Base-by-base conservation (phyloP, 2,888 invertebrate species). In the Polyommatus icarus region DNA sequence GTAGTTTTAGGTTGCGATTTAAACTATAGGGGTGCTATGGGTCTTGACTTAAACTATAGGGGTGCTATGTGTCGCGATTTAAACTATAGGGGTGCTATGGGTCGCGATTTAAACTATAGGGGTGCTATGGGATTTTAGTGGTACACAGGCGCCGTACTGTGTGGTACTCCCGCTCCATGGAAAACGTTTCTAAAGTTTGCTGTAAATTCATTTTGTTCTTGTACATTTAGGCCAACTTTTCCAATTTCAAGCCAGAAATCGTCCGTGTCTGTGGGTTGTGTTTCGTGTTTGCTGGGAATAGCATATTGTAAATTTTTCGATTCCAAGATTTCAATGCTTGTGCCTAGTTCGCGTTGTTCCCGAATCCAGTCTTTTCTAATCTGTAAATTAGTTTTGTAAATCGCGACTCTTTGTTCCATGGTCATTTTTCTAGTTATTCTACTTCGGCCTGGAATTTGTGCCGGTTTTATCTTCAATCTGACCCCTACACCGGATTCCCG, bases 351-450 rank as follows among this genome's bases (percentile, higher is more conserved):
- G 5, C 50, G 54, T 50, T 40, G 50, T 50, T 46, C 50, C 40
- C 8, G 5, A 29, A 75, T 18, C 73, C 73, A 73, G n/a, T 73
- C 20, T 4, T 20, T 46, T 46, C 46, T 32, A 1, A 73, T 73
- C 40, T n/a, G 7, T 46, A 40, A 15, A 24, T 75, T 50, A 75
- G 10, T 75, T 12, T 7, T 54, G 50, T 46, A 46, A 5, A 75
- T 20, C 10, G 46, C 50, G 1, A 75, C 75, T 24, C 75, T 50
- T 54, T 75, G 75, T 0, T 50, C 50, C 20, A 40, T 36, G 1
- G 73, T 40, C 73, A 73, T 73, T 73, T 40, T 73, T 20, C 40
- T 15, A 1, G 75, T 75, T 75, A 75, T 75, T 6, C 75, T 75
- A 12, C 24, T 75, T 18, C 54, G 75, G 2, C 75, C 75, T 2